These are phyloP conservation scores for Misgurnus anguillicaudatus DNA, from an alignment of 2,113 vertebrate genomes.

Conservation along the genomic window DNA sequence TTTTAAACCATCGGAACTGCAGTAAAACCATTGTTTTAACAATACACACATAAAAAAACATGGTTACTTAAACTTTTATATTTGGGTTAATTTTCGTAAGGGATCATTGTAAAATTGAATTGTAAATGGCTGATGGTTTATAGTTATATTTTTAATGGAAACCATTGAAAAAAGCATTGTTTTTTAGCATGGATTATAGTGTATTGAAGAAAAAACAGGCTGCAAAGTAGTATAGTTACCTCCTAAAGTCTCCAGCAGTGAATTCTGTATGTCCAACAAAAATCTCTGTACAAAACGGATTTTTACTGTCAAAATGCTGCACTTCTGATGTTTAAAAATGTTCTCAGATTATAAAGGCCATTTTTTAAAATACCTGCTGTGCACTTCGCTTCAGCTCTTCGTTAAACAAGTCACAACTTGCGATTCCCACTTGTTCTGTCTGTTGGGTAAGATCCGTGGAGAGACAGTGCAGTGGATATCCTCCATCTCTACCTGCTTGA, in stretches of 20 bases:
- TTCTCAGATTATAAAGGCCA: not conserved
- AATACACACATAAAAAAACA: too few relatives aligned
- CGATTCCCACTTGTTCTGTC: constrained; percentile 23
- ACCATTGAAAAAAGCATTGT: too few relatives aligned
- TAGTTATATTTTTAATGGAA: too few relatives aligned
- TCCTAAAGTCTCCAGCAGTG: constrained; percentile 41
- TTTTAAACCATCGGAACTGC: too few relatives aligned
- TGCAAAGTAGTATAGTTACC: constrained; percentile 45
- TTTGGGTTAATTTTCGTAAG: too few relatives aligned
- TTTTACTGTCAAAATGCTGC: not conserved
- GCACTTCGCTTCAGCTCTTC: constrained; percentile 40
- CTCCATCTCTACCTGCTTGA: constrained; percentile 22
- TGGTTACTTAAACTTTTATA: too few relatives aligned
- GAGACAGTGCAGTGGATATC: constrained; percentile 55
- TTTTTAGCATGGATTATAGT: too few relatives aligned
- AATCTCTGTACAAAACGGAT: constrained; percentile 40
- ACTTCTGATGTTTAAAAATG: not conserved
- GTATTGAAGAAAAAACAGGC: too few relatives aligned
- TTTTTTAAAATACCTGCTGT: constrained; percentile 47
- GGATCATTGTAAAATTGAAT: too few relatives aligned
- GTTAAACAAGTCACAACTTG: constrained; percentile 51
- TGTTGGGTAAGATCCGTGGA: constrained; percentile 18
- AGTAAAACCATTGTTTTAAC: too few relatives aligned
- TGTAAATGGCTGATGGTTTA: too few relatives aligned
- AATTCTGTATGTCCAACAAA: constrained; percentile 51